Percentiles rank a stretch among this genome's conserved stretches.
phyloP scores from a whole-genome alignment of 2,113 vertebrate genomes.

The Morone saxatilis region DNA sequence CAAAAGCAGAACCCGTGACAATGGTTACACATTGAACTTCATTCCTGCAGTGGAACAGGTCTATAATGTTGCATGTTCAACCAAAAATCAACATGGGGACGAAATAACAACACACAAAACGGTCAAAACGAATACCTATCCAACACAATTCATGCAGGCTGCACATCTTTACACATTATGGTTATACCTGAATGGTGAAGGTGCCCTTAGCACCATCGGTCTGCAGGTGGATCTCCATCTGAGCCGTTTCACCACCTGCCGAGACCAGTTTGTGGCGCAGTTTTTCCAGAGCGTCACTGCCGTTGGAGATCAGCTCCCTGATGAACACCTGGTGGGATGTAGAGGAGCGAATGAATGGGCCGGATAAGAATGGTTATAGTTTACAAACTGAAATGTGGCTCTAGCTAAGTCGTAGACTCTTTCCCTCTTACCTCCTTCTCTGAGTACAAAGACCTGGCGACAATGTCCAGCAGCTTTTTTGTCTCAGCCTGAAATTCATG shows the following conservation, averaged over 20 bases:
- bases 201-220: conserved; percentile 89
- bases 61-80: neutral
- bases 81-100: neutral
- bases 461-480: conserved; percentile 96
- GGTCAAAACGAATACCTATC: neutral
- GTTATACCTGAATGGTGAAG: conserved; percentile 93
- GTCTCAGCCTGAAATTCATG: conserved; percentile 98
- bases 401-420: neutral
- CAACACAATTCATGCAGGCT: too few relatives aligned
- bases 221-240: conserved; percentile 96
- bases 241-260: conserved; percentile 84
- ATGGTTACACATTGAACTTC: neutral
- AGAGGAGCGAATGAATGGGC: neutral
- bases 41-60: neutral
- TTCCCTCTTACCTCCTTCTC: conserved; percentile 93
- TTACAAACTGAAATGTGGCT: neutral
- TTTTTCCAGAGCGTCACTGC: conserved; percentile 96
- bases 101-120: neutral
- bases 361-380: neutral
- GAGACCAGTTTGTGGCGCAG: conserved; percentile 90
- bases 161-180: neutral
- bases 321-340: conserved; percentile 91
- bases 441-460: conserved; percentile 95
- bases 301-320: conserved; percentile 95
- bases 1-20: neutral